phyloP scores from a whole-genome alignment of 2,888 invertebrate species.

The Panopea generosa region DNA sequence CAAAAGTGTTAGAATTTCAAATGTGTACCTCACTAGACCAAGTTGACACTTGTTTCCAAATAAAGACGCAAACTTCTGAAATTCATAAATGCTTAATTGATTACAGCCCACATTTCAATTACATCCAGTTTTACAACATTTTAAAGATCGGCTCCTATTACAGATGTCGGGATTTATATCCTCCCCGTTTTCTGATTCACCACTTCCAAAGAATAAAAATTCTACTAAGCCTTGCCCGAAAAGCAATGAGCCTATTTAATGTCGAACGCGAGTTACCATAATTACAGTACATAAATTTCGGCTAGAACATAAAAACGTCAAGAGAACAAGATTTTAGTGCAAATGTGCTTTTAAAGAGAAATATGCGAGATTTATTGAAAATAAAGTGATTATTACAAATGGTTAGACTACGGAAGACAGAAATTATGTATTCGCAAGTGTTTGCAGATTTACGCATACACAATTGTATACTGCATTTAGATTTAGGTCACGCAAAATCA shows the following conservation, averaged over 20 bases:
- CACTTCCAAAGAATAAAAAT: slow-evolving; percentile 47
- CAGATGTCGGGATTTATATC: slow-evolving; percentile 57
- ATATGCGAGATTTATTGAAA: slow-evolving; percentile 53
- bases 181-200: slow-evolving; percentile 53
- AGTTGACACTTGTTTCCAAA: too few relatives aligned
- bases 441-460: too few relatives aligned
- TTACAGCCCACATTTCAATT: slow-evolving; percentile 31
- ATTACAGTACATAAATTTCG: slow-evolving; percentile 62
- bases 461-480: too few relatives aligned
- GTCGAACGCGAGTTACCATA: slow-evolving; percentile 40
- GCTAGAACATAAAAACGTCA: slow-evolving; percentile 61
- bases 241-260: slow-evolving; percentile 35
- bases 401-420: slow-evolving; percentile 14
- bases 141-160: slow-evolving; percentile 57
- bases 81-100: slow-evolving; percentile 31
- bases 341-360: slow-evolving; percentile 49
- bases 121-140: slow-evolving; percentile 49
- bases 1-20: too few relatives aligned
- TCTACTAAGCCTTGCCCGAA: slow-evolving; percentile 24
- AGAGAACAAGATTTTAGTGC: slow-evolving; percentile 45
- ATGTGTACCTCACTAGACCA: too few relatives aligned
- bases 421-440: too few relatives aligned
- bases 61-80: not conserved
- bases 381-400: slow-evolving; percentile 49
- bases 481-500: too few relatives aligned